phyloP scores from a whole-genome alignment of 2,888 invertebrate species.

The Hirtodrosophila histrioides region DNA sequence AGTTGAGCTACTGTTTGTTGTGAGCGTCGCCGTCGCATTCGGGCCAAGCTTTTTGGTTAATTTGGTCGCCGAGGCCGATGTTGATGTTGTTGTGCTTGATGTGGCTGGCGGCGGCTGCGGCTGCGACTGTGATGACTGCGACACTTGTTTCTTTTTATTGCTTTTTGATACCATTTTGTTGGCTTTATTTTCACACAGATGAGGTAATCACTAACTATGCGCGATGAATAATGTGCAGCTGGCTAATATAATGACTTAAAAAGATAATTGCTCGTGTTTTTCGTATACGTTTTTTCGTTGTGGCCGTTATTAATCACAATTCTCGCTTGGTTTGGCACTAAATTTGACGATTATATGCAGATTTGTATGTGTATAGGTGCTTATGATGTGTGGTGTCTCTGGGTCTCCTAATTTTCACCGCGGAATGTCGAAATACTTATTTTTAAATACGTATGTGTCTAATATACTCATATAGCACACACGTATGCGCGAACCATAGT shows the following conservation, averaged over 20 bases:
- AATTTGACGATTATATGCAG: constrained; percentile 5
- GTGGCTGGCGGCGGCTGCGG: constrained; percentile 54
- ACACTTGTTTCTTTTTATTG: constrained; percentile 79
- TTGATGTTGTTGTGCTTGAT: constrained; percentile 70
- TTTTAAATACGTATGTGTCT: constrained; percentile 66
- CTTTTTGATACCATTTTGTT: constrained; percentile 82
- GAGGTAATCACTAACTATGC: constrained; percentile 67
- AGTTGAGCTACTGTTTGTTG: constrained; percentile 65
- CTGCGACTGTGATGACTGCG: constrained; percentile 44
- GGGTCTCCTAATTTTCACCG: constrained; percentile 52
- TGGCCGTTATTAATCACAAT: constrained; percentile 65
- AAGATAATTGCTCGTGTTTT: constrained; percentile 21
- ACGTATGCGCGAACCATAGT: constrained; percentile 60
- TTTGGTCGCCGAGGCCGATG: constrained; percentile 72
- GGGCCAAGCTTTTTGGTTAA: constrained; percentile 69
- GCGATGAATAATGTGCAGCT: constrained; percentile 45
- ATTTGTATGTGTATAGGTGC: constrained; percentile 4
- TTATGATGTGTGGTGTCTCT: constrained; percentile 34
- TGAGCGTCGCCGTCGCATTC: constrained; percentile 64
- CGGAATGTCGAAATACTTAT: constrained; percentile 76
- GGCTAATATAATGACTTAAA: constrained; percentile 27
- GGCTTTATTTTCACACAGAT: constrained; percentile 53
- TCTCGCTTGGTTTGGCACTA: constrained; percentile 54
- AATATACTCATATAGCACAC: constrained; percentile 25
- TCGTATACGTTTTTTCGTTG: constrained; percentile 33